Percentiles rank a stretch among this genome's conserved stretches.
phyloP scores from a whole-genome alignment of 2,797 vertebrate species.

The Nannoperca australis region DNA sequence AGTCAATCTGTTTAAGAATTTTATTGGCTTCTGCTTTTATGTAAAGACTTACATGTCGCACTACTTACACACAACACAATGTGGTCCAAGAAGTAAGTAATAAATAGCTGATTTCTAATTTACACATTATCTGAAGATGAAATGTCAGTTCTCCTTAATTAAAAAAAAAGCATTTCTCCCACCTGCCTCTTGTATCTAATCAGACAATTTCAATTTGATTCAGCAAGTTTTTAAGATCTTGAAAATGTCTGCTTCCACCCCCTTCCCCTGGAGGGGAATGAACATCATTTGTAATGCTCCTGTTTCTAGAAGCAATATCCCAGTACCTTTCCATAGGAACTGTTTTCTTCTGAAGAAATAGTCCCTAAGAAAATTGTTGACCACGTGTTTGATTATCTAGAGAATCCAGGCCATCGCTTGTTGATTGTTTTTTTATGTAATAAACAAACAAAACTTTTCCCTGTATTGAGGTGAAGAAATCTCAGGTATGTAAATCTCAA shows the following conservation, averaged over 20 bases:
- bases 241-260: not conserved
- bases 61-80: constrained; percentile 59
- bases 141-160: constrained; percentile 22
- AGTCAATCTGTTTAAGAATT: constrained; percentile 53
- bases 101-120: constrained; percentile 53
- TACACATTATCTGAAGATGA: constrained; percentile 33
- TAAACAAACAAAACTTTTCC: not conserved
- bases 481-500: not conserved
- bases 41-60: constrained; percentile 63
- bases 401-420: too few species aligned
- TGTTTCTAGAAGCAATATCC: not conserved
- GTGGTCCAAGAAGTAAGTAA: constrained; percentile 52
- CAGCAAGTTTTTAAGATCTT: not conserved
- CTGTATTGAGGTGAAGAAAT: not conserved
- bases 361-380: not conserved
- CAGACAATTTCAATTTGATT: not conserved
- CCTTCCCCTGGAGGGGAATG: not conserved
- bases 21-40: constrained; percentile 71
- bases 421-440: not conserved
- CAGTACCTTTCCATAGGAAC: constrained; percentile 2
- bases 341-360: not conserved
- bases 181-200: not conserved
- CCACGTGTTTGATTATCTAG: not conserved
- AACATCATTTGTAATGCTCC: not conserved
- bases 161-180: not conserved